Evolutionary conservation across 1,140 invertebrate genomes (phyloP), one percentile per base, ranked within the genome.

Genomic region (Sinonovacula constricta): DNA sequence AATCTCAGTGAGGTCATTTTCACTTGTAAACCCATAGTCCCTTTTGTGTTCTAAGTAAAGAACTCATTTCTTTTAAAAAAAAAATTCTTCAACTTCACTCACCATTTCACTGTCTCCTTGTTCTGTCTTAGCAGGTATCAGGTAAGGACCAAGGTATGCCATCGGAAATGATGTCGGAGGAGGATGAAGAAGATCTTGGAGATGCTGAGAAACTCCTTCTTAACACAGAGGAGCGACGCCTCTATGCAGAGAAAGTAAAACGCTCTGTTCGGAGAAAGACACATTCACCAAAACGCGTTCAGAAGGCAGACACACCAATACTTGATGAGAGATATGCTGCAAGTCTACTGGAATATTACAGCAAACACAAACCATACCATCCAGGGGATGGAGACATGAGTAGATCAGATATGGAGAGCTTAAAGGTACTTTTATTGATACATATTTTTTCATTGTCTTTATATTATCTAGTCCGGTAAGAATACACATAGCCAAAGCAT

Each of bases 341-440:
- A 2, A 76, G 72, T 67, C 51, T 76, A 24, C 63, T 76, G 2
- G 72, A 76, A 36, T 76, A 76, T 54, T 76, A 76, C 54, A 76
- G 72, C 53, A 76, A 76, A 76, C 72, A 76, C 57, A 76, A 76
- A 59, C 72, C 72, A 18, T 76, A 76, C 28, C 67, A 76, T 28
- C 72, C 72, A 26, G 63, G 53, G 0, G 72, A 76, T 59, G 22
- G 59, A 22, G 72, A 76, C 15, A 39, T 76, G 18, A 56, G 36
- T 31, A 36, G 63, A 34, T 60, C 63, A 18, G 72, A 76, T 7
- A 51, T 39, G 5, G 72, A 76, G 30, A 60, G 59, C 10, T 45
- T 49, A 1, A 76, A 76, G 72, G 72, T 76, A 57, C 0, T 34
- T 57, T 39, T 45, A 49, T 49, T 10, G 10, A n/a, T 10, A 49